Evolutionary conservation across 2,113 vertebrate species (phyloP).

Genomic region (Manacus vitellinus): DNA sequence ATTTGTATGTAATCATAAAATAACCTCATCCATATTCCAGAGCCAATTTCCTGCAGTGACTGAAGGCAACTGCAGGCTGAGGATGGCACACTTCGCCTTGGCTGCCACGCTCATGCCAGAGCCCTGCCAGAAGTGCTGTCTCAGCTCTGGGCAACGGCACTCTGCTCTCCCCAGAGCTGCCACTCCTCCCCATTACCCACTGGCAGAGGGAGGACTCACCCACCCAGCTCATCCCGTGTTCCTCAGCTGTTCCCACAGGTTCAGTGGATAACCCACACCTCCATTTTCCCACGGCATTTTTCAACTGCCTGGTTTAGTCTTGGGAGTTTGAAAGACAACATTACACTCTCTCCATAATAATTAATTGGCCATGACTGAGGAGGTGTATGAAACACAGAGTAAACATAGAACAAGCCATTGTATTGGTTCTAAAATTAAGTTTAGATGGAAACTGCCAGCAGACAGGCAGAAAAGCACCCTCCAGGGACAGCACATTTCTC

Average conservation of each 20-base stretch:
- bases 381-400: not conserved
- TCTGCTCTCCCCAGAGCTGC: not conserved
- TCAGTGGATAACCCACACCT: not conserved
- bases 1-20: conserved; percentile 2
- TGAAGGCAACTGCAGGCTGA: not conserved
- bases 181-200: not conserved
- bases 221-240: accelerated
- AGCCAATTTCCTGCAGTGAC: not conserved
- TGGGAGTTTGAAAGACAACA: not conserved
- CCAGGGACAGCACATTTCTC: conserved; percentile 6
- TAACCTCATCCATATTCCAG: conserved; percentile 22
- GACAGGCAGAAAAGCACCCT: conserved; percentile 1
- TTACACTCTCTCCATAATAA: not conserved
- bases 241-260: not conserved
- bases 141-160: accelerated
- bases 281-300: not conserved
- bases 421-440: conserved; percentile 10
- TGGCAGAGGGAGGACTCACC: not conserved
- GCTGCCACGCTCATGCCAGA: not conserved
- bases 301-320: not conserved
- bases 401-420: conserved; percentile 18
- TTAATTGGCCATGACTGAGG: not conserved
- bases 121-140: not conserved
- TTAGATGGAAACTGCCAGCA: not conserved
- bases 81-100: not conserved